Conservation (phyloP, 1,140 invertebrate genomes). For the Neomicropteryx cornuta region DNA sequence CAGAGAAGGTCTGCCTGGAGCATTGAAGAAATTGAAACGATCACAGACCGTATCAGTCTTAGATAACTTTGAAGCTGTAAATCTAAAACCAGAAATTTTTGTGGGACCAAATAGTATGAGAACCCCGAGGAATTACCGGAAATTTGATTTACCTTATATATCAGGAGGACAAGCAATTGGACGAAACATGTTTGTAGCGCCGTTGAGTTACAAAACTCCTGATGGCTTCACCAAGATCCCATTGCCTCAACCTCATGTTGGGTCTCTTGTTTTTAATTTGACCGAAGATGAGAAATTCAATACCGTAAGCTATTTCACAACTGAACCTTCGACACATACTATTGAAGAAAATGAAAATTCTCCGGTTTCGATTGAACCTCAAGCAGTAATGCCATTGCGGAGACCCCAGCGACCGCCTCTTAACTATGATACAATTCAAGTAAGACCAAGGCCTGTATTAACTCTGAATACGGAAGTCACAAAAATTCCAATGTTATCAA, state of each 20-base stretch:
- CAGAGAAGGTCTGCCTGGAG: constrained; percentile 47
- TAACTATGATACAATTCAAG: too few relatives aligned
- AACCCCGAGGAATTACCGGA: constrained; percentile 57
- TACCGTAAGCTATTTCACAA: too few relatives aligned
- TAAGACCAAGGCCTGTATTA: too few relatives aligned
- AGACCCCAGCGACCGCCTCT: too few relatives aligned
- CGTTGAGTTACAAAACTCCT: constrained; percentile 68
- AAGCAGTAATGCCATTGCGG: too few relatives aligned
- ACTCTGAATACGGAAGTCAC: too few relatives aligned
- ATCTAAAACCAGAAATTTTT: constrained; percentile 60
- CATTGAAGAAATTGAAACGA: constrained; percentile 53
- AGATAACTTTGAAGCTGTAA: constrained; percentile 50
- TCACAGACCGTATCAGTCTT: constrained; percentile 64
- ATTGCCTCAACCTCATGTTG: constrained; percentile 72
- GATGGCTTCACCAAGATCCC: constrained; percentile 72
- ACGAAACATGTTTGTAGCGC: constrained; percentile 69
- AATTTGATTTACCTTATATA: constrained; percentile 72
- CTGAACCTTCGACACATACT: too few relatives aligned
- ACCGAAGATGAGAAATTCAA: too few relatives aligned
- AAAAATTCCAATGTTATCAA: too few relatives aligned
- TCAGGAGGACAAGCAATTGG: constrained; percentile 62
- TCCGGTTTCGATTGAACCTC: too few relatives aligned
- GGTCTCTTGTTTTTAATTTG: constrained; percentile 63
- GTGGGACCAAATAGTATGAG: constrained; percentile 64
- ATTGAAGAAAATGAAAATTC: constrained; percentile 10